phyloP scores from a whole-genome alignment of 2,113 vertebrate genomes.

The Athene noctua region DNA sequence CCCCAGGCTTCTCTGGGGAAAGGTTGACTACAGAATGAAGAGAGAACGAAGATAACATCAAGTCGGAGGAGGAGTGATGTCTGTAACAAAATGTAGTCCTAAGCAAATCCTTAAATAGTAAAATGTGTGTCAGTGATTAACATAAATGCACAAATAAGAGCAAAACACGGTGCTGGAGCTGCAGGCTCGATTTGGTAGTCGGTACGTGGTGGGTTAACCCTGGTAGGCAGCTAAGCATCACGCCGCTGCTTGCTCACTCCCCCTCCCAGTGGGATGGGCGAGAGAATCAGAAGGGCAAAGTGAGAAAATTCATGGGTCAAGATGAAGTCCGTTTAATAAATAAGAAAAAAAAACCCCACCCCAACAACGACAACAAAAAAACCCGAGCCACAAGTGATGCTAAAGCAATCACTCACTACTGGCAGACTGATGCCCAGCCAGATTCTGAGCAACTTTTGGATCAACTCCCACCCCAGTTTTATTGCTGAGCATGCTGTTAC shows the following conservation, averaged over 20 bases:
- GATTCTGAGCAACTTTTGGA: not conserved
- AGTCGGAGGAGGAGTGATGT: not conserved
- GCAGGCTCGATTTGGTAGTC: not conserved
- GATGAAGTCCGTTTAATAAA: not conserved
- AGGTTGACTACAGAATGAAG: not conserved
- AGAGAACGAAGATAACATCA: not conserved
- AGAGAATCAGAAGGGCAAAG: not conserved
- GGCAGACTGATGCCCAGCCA: not conserved
- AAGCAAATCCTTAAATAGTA: not conserved
- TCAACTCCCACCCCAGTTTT: not conserved
- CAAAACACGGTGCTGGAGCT: not conserved
- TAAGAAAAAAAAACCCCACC: not conserved
- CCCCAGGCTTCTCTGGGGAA: not conserved
- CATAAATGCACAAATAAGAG: not conserved
- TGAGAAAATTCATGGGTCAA: not conserved
- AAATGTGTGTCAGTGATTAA: not conserved
- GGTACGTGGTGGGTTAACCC: not conserved
- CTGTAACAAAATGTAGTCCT: not conserved
- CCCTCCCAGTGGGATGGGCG: not conserved
- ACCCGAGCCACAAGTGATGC: not conserved
- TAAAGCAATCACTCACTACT: not conserved
- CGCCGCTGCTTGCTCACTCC: not conserved
- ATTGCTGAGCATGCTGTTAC: not conserved
- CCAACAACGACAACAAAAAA: not conserved
- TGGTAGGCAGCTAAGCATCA: not conserved